These are phyloP conservation scores for Zele albiditarsus DNA, from an alignment of 2,888 invertebrate species.

Conservation along the genomic window DNA sequence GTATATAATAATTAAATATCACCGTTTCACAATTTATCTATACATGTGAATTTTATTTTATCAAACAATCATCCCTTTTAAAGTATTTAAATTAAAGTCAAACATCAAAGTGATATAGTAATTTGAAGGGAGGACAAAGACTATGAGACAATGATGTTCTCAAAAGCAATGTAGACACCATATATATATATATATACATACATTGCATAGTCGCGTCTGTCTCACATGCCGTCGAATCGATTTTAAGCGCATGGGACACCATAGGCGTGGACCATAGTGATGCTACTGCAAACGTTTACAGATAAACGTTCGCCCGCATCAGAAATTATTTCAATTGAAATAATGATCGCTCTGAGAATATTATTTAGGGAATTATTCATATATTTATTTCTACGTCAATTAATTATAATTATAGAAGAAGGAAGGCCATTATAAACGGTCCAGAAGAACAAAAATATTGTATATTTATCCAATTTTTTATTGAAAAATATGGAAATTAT, in stretches of 20 bases:
- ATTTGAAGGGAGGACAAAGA: neutral
- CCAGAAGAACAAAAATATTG: neutral
- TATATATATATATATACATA: constrained; percentile 10
- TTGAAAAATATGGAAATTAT: too few species aligned
- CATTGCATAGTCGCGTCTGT: constrained; percentile 51
- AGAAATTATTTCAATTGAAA: constrained; percentile 17
- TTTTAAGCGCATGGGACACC: constrained; percentile 66
- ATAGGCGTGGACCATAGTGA: constrained; percentile 53
- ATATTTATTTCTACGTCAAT: neutral
- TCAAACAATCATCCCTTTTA: neutral
- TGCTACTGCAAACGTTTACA: constrained; percentile 21
- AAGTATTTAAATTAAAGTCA: neutral
- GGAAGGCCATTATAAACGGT: too few species aligned
- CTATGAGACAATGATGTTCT: neutral
- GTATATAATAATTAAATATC: neutral
- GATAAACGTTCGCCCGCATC: constrained; percentile 14
- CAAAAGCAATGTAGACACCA: neutral
- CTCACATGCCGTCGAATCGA: constrained; percentile 64
- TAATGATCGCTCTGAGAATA: neutral
- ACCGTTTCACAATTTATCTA: neutral
- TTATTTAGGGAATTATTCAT: neutral
- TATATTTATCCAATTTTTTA: too few species aligned
- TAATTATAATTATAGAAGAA: neutral
- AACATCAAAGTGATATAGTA: neutral
- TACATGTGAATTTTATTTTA: neutral